phyloP scores from a whole-genome alignment of 1,140 invertebrate species.

The Forficula auricularia region DNA sequence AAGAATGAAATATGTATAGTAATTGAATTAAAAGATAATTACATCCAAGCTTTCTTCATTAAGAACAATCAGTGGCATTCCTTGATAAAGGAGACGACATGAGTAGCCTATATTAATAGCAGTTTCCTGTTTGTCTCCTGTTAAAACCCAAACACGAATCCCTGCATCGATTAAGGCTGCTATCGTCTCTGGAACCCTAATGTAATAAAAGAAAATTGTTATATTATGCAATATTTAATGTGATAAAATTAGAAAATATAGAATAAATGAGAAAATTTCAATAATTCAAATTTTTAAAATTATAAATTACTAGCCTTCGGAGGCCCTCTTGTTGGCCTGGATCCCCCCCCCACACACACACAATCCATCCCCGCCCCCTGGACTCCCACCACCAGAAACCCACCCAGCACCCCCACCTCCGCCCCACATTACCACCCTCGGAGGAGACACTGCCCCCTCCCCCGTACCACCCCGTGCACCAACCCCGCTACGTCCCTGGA shows the following conservation, averaged over 20 bases:
- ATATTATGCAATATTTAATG: constrained; percentile 1
- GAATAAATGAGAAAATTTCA: constrained; percentile 1
- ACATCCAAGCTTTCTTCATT: constrained; percentile 88
- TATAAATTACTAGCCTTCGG: background rate
- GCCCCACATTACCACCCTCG: no score
- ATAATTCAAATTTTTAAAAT: constrained; percentile 3
- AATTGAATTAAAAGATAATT: constrained; percentile 23
- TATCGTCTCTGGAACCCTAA: constrained; percentile 77
- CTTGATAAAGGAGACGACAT: constrained; percentile 66
- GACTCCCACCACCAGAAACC: no score
- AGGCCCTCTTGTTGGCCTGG: no score
- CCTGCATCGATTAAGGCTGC: constrained; percentile 73
- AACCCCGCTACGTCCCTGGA: no score
- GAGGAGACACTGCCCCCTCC: no score
- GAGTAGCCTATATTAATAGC: constrained; percentile 98
- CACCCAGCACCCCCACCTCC: no score
- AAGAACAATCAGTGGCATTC: constrained; percentile 76
- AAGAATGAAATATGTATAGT: no score
- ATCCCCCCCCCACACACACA: no score
- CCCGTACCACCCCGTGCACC: no score
- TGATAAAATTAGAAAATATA: constrained; percentile 5
- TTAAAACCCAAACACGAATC: constrained; percentile 93
- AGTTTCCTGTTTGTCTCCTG: constrained; percentile 98
- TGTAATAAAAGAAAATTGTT: constrained; percentile 1
- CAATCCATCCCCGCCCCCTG: no score